phyloP scores from a whole-genome alignment of 2,797 vertebrate species.

The Chrysocyon brachyurus region DNA sequence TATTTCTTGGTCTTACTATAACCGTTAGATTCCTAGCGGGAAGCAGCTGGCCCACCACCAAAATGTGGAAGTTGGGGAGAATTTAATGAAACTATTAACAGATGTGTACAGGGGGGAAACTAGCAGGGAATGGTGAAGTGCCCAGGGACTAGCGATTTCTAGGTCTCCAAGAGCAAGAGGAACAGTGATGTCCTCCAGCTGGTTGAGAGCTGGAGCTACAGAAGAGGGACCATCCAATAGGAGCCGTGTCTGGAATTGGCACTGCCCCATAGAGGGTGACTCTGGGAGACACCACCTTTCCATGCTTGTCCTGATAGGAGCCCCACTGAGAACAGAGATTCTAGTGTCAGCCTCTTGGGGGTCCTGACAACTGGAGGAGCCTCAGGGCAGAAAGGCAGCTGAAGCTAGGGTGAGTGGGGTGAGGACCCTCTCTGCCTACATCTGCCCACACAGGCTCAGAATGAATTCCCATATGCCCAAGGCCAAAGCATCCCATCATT shows the following conservation, averaged over 20 bases:
- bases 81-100: neutral
- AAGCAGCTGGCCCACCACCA: neutral
- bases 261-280: neutral
- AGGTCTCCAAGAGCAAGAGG: neutral
- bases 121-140: neutral
- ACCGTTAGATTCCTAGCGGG: neutral
- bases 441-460: neutral
- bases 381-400: neutral
- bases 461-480: neutral
- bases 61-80: neutral
- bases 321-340: neutral
- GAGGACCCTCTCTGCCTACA: neutral
- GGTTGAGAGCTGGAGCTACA: neutral
- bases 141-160: neutral
- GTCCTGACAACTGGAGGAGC: neutral
- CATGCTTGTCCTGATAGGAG: neutral
- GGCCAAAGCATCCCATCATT: neutral
- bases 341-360: neutral
- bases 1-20: neutral
- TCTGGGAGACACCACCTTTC: neutral
- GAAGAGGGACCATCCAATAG: neutral
- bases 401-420: neutral
- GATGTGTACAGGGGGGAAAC: neutral
- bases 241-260: neutral
- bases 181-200: too few species aligned